Evolutionary conservation across 2,113 vertebrate species (phyloP).

Genomic region (Capreolus pygargus): DNA sequence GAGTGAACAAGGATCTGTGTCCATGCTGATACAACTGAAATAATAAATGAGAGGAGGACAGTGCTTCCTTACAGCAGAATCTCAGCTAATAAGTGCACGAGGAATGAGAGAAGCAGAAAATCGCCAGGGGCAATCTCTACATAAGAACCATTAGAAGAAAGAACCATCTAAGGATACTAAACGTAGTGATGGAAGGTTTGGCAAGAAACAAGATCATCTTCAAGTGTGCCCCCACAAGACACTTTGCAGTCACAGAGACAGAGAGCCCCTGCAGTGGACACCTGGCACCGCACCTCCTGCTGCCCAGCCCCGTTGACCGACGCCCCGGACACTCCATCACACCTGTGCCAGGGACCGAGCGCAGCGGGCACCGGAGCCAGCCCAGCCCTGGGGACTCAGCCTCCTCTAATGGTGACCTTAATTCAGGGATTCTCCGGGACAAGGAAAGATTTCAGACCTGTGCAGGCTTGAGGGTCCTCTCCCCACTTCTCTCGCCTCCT

Average conservation of each 20-base stretch:
- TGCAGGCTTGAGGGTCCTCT: not conserved
- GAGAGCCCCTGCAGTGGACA: accelerated
- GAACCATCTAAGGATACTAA: not conserved
- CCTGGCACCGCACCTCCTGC: not conserved
- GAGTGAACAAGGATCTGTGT: not conserved
- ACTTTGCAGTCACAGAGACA: no score
- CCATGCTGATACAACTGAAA: not conserved
- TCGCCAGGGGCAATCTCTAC: not conserved
- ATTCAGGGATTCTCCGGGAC: not conserved
- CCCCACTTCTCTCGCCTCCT: not conserved
- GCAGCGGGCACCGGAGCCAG: accelerated
- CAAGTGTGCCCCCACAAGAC: accelerated
- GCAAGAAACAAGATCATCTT: not conserved
- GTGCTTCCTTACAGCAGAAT: not conserved
- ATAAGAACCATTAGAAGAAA: accelerated
- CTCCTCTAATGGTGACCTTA: not conserved
- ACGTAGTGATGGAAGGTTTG: accelerated
- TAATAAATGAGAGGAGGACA: not conserved
- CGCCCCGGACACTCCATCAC: accelerated
- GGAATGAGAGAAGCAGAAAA: not conserved
- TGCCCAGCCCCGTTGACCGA: accelerated
- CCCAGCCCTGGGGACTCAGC: not conserved
- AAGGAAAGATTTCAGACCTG: not conserved
- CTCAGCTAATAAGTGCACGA: not conserved
- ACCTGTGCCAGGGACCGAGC: not conserved